Evolutionary conservation across 2,888 invertebrate genomes (phyloP).

Genomic region (Phyllotreta cruciferae): DNA sequence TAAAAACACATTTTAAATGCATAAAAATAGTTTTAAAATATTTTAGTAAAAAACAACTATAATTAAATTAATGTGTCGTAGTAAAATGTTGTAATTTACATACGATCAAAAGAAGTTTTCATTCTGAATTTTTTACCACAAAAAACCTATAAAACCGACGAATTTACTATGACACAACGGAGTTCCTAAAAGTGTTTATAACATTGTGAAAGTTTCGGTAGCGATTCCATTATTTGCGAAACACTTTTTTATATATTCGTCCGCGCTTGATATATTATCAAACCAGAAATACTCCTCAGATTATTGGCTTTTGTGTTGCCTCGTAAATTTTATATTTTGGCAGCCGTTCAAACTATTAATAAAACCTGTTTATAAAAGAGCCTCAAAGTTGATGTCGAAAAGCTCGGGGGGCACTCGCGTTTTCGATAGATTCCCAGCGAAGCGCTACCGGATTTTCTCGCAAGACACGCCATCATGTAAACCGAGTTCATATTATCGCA

Average conservation of each 20-base stretch:
- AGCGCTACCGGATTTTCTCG: constrained; percentile 10
- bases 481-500: constrained; percentile 26
- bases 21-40: not conserved
- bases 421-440: constrained; percentile 3
- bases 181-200: constrained; percentile 3
- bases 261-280: constrained; percentile 1
- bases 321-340: constrained; percentile 24
- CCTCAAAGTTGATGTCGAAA: constrained; percentile 11
- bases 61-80: constrained; percentile 23
- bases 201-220: constrained; percentile 7
- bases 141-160: constrained; percentile 1
- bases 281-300: constrained; percentile 19
- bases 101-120: not conserved
- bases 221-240: constrained; percentile 14
- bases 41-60: constrained; percentile 18
- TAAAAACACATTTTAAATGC: not conserved
- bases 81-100: constrained; percentile 9
- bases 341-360: constrained; percentile 24
- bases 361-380: constrained; percentile 19
- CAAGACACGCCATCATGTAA: constrained; percentile 21
- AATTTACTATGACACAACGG: constrained; percentile 30
- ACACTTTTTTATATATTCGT: constrained; percentile 17
- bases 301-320: constrained; percentile 24
- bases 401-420: not conserved
- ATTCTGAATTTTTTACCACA: not conserved